A percentile compares a stretch with the other conserved stretches of the same genome.
Evolutionary conservation across 2,888 invertebrate genomes (phyloP).

Genomic region (Ophion slaviceki): DNA sequence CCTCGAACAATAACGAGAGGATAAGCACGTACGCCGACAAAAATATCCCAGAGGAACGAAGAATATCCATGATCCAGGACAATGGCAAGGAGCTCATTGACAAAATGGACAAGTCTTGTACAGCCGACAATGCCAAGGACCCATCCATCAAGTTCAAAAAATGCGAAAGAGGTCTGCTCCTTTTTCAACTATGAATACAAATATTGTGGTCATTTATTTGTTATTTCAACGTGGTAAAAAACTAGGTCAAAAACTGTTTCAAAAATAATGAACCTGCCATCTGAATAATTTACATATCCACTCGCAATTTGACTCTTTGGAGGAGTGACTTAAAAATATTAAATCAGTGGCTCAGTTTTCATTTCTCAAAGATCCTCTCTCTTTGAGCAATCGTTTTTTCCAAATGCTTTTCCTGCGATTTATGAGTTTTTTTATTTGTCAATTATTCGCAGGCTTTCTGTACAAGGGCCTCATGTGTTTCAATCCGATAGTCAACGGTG

Average conservation of each 20-base stretch:
- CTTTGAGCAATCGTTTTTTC: not conserved
- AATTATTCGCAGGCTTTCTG: constrained; percentile 84
- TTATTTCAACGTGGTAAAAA: too few species aligned
- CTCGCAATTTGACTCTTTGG: too few species aligned
- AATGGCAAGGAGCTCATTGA: constrained; percentile 83
- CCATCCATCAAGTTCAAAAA: constrained; percentile 51
- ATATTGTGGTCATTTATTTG: too few species aligned
- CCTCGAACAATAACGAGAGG: constrained; percentile 83
- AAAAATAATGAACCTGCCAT: too few species aligned
- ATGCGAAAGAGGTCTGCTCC: constrained; percentile 70
- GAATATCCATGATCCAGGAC: constrained; percentile 80
- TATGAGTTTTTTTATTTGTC: not conserved
- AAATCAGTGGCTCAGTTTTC: too few species aligned
- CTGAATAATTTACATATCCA: too few species aligned
- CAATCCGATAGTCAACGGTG: constrained; percentile 90
- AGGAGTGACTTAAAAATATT: too few species aligned
- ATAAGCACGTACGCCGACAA: constrained; percentile 84
- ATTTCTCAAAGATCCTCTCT: not conserved
- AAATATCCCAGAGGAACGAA: constrained; percentile 75
- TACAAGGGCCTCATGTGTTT: constrained; percentile 89
- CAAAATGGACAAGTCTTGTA: constrained; percentile 72
- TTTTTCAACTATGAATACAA: not conserved
- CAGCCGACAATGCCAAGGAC: constrained; percentile 49
- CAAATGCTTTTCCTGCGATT: not conserved
- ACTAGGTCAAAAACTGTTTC: too few species aligned